phyloP scores from a whole-genome alignment of 2,113 vertebrate genomes.

The Morone saxatilis region DNA sequence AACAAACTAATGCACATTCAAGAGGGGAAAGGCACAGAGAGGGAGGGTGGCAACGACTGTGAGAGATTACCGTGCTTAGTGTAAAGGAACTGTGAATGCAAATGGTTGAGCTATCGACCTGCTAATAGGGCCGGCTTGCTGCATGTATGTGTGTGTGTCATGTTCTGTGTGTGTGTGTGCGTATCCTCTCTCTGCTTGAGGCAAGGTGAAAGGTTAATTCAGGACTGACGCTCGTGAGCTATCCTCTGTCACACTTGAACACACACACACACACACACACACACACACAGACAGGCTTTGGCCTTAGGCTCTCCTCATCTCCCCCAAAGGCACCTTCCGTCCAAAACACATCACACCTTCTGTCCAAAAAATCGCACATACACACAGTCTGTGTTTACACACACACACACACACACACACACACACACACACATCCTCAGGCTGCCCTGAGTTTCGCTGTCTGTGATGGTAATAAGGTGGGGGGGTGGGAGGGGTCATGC shows the following conservation, averaged over 20 bases:
- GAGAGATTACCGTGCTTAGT: conserved; percentile 50
- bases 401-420: conserved; percentile 10
- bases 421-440: not conserved
- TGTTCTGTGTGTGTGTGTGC: not conserved
- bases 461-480: conserved; percentile 44
- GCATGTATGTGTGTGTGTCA: conserved; percentile 13
- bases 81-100: conserved; percentile 47
- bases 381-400: conserved; percentile 2
- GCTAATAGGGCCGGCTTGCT: conserved; percentile 28
- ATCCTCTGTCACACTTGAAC: conserved; percentile 26
- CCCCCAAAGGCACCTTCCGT: conserved; percentile 20
- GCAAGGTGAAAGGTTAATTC: conserved; percentile 69
- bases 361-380: conserved; percentile 30
- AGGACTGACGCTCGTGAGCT: conserved; percentile 37
- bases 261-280: conserved; percentile 30
- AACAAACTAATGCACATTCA: conserved; percentile 49
- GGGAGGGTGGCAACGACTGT: not conserved
- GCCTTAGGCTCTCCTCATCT: conserved; percentile 32
- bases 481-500: not conserved
- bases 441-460: conserved; percentile 21
- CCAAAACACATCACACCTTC: too few species aligned
- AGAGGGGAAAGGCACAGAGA: conserved; percentile 6
- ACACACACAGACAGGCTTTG: conserved; percentile 1
- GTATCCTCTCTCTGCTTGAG: conserved; percentile 34
- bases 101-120: conserved; percentile 61